Evolutionary conservation across 30 jellyfish, hydroid and myxozoan genomes (phyloP).

Genomic region (Sanderia malayensis): DNA sequence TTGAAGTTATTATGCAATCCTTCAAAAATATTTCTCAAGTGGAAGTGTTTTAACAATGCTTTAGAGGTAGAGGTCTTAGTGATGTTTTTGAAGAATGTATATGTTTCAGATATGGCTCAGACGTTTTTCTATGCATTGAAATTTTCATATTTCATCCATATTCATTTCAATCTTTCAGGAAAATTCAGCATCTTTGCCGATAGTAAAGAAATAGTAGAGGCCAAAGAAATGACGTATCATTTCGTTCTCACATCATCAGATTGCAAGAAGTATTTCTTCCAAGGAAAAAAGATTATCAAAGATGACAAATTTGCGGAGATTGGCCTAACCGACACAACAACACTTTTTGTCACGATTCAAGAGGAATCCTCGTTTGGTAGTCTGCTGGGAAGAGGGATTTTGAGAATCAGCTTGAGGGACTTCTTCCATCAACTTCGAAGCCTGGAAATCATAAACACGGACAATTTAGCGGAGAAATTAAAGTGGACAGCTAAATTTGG

Average conservation of each 20-base stretch:
- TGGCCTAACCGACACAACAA: slow-evolving; percentile 51
- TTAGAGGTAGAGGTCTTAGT: no score
- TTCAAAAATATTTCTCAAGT: no score
- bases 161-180: no score
- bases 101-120: no score
- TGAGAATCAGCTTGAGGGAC: slow-evolving; percentile 25
- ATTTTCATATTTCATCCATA: no score
- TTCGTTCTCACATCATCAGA: slow-evolving; percentile 17
- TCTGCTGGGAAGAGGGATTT: slow-evolving; percentile 7
- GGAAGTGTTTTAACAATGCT: no score
- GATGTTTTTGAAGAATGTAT: no score
- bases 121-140: no score
- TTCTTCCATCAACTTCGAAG: slow-evolving; percentile 31
- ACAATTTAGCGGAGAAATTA: slow-evolving; percentile 1
- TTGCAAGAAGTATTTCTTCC: background rate
- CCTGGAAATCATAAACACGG: slow-evolving; percentile 23
- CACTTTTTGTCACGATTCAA: slow-evolving; percentile 18
- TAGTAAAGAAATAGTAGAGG: background rate
- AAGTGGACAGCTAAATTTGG: slow-evolving; percentile 37
- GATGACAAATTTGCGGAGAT: slow-evolving; percentile 4
- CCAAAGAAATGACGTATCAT: slow-evolving; percentile 18
- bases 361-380: background rate
- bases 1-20: no score
- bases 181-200: background rate
- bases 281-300: slow-evolving; percentile 20